Evolutionary conservation across 2,113 vertebrate genomes (phyloP), one percentile per base, ranked within the genome.

Genomic region (Tragulus kanchil): DNA sequence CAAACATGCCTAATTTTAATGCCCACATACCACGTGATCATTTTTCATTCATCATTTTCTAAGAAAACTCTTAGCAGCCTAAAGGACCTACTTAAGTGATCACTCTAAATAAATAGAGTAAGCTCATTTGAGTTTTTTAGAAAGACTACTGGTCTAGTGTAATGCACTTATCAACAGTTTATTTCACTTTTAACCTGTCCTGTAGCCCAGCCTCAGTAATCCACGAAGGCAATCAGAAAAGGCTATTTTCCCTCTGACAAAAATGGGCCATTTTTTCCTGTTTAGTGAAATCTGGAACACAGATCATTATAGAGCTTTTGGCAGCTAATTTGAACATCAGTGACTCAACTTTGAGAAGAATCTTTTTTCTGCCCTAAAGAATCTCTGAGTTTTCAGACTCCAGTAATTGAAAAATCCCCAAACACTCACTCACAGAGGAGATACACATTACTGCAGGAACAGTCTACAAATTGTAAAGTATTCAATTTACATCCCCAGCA

Each of bases 331-430:
- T 99, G 98, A 99, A 98, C 98, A 99, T 98, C 98, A 98, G 98
- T 98, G 98, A 97, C 97, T 99, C 98, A 98, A 99, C 97, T 98
- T 98, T 85, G 97, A 98, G 98, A 98, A 98, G 98, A 98, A 98
- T 98, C 97, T 98, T 98, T 99, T 99, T 98, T 98, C 98, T 99
- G 98, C 98, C 98, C 98, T 99, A 98, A 99, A 99, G 98, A 98
- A 98, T 99, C 98, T 98, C 98, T 21, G 97, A 98, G 98, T 99
- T 99, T 99, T 99, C 98, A 98, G 98, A 99, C 98, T 98, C 98
- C 97, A 98, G 98, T 99, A 99, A 99, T 99, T 99, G 99, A 99
- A 99, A 99, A 99, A 99, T 99, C 98, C 98, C 99, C 98, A 98
- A 98, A 98, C 98, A 98, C 98, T 98, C 98, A 93, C 98, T 99